Base-by-base conservation (phyloP, 30 jellyfish, hydroid and myxozoan species). In the Phacellophora camtschatica region DNA sequence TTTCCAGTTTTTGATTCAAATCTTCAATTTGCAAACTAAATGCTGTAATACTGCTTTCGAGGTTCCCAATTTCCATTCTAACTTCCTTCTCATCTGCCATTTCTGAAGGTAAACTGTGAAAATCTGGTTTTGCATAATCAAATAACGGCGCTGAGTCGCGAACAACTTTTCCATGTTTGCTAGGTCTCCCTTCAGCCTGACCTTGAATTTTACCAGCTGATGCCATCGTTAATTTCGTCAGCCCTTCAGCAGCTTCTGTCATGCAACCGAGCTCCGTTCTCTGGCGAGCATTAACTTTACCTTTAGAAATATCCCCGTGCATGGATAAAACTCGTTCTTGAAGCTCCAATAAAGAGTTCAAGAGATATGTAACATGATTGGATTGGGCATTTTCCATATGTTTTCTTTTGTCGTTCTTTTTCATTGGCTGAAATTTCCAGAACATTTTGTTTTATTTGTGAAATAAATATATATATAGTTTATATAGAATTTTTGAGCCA, bases 311-410 rank as follows among this genome's bases (percentile, higher is more conserved):
- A 9, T 30, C 77, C 22, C 22, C 43, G 29, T 39, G 33, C 9
- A 66, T 20, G 6, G 28, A 35, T 16, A 71, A 19, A 6, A 67
- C 28, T 15, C 36, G 24, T 33, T 54, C 50, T 12, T 41, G 54
- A 20, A 80, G 77, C 4, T 49, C 84, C 19, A 30, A 13, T 1
- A 69, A n/a, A 22, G n/a, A 56, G 27, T 64, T 80, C 32, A 64
- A 51, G 22, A 80, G 65, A 37, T 80, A 80, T n/a, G 77, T 64
- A 9, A 63, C 36, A 41, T 80, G 91, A 41, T 80, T 80, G 27
- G 34, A 15, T 3, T 35, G 80, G 18, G 67, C 84, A 19, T 36
- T 80, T 15, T 80, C 91, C 91, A 80, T 80, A 77, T 80, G 91
- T 28, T 64, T 80, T 59, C 84, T 41, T 20, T 57, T 59, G 56